Conservation (phyloP, 2,113 vertebrate genomes). For the Calonectris borealis region DNA sequence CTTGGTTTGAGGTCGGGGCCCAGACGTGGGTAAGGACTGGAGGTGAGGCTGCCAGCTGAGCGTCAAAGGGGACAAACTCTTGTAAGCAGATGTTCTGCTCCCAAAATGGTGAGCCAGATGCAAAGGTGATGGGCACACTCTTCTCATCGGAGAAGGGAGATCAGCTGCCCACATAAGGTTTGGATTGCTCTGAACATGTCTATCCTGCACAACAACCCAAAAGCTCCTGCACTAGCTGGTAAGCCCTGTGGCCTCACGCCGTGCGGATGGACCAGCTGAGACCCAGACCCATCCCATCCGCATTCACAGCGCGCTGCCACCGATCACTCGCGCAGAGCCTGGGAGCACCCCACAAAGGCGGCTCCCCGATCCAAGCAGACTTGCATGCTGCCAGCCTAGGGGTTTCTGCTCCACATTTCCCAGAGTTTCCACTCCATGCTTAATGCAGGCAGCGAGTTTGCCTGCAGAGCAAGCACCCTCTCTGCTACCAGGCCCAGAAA, state of each 20-base stretch:
- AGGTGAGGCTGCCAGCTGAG: neutral
- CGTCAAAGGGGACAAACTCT: neutral
- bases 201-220: neutral
- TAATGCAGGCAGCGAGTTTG: neutral
- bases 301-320: neutral
- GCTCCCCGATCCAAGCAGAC: neutral
- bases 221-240: neutral
- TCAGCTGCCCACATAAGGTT: neutral
- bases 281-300: neutral
- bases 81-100: neutral
- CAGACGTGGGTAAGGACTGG: neutral
- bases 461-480: neutral
- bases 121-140: neutral
- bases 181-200: neutral
- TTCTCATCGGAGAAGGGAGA: neutral
- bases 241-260: neutral
- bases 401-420: neutral
- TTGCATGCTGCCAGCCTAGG: neutral
- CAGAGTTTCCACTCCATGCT: neutral
- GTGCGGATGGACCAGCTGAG: neutral
- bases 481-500: neutral
- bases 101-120: neutral
- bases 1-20: neutral
- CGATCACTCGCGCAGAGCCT: neutral
- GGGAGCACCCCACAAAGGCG: neutral